Evolutionary conservation across 2,888 invertebrate genomes (phyloP).

Genomic region (Drosophila percnosoma): DNA sequence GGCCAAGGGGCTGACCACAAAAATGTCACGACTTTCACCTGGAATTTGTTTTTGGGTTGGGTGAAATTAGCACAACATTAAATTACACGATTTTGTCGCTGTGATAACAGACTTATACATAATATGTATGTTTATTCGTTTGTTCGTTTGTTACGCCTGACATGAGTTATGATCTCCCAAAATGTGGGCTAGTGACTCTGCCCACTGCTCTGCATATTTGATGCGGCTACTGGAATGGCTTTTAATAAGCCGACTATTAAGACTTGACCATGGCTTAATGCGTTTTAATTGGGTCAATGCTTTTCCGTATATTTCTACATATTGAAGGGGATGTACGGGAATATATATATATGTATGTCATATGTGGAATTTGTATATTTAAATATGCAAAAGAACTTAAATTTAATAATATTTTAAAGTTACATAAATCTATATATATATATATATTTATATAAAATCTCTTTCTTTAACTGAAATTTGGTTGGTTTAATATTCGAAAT

Average conservation of each 20-base stretch:
- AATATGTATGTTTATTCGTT: slow-evolving; percentile 15
- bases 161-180: slow-evolving; percentile 72
- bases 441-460: too few relatives aligned
- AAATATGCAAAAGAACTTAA: neutral
- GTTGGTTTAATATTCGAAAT: too few relatives aligned
- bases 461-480: too few relatives aligned
- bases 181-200: slow-evolving; percentile 34
- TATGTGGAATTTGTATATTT: neutral
- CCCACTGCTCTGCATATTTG: slow-evolving; percentile 58
- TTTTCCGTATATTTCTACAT: neutral
- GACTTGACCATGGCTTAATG: slow-evolving; percentile 38
- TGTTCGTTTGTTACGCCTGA: slow-evolving; percentile 54
- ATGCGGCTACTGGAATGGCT: slow-evolving; percentile 34
- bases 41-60: slow-evolving; percentile 39
- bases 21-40: slow-evolving; percentile 79
- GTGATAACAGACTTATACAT: slow-evolving; percentile 58
- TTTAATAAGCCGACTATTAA: slow-evolving; percentile 50
- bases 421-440: too few relatives aligned
- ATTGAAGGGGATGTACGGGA: neutral
- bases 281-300: slow-evolving; percentile 64
- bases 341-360: neutral
- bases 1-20: slow-evolving; percentile 38
- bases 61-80: slow-evolving; percentile 80
- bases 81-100: slow-evolving; percentile 74
- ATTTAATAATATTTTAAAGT: neutral